Percentiles rank a stretch among this genome's conserved stretches.
phyloP scores from a whole-genome alignment of 2,797 vertebrate species.

The Botia kubotai region DNA sequence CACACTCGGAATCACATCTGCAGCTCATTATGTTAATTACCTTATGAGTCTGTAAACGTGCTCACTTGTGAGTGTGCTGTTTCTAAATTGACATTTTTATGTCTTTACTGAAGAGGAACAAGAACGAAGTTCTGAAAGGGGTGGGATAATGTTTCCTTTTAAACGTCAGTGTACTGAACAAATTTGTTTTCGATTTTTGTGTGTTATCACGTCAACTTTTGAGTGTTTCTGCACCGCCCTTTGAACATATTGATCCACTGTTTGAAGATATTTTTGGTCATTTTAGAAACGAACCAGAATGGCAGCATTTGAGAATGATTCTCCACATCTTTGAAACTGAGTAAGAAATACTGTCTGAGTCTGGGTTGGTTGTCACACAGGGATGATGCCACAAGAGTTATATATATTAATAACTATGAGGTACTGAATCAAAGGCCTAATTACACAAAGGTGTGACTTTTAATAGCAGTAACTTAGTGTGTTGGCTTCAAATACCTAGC shows the following conservation, averaged over 20 bases:
- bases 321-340: too few relatives aligned
- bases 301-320: background rate
- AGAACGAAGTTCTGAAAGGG: background rate
- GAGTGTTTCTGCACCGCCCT: background rate
- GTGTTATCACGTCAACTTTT: background rate
- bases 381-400: too few relatives aligned
- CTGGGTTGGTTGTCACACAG: too few relatives aligned
- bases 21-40: background rate
- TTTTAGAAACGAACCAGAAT: background rate
- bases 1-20: conserved; percentile 1
- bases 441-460: too few relatives aligned
- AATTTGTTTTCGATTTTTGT: background rate
- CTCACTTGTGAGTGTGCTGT: background rate
- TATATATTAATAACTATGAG: too few relatives aligned
- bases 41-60: background rate
- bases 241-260: background rate
- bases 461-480: too few relatives aligned
- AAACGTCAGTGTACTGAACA: background rate
- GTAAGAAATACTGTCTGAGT: too few relatives aligned
- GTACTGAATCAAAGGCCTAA: too few relatives aligned
- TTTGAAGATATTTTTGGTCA: background rate
- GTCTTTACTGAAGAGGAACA: background rate
- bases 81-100: background rate
- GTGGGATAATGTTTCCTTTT: background rate
- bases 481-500: too few relatives aligned